Evolutionary conservation across 23 tunicate genomes (phyloP).

Genomic region (Halocynthia aurantium): DNA sequence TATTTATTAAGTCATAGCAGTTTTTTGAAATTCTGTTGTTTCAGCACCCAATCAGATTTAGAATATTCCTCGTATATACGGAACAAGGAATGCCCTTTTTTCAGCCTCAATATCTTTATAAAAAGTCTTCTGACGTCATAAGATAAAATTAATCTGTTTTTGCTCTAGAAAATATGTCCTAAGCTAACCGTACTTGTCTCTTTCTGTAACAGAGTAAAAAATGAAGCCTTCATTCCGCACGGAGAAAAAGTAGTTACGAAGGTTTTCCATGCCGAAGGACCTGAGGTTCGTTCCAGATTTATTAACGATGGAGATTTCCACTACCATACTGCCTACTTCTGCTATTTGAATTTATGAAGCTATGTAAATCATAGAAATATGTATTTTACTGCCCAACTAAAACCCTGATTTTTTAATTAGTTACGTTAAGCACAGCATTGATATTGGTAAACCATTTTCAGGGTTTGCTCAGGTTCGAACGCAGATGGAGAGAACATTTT

Average conservation of each 20-base stretch:
- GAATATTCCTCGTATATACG: too few species aligned
- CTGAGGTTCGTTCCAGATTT: conserved; percentile 15
- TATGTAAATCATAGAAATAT: neutral
- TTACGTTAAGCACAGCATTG: neutral
- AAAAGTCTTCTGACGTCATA: too few species aligned
- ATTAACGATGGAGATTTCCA: neutral
- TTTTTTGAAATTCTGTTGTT: too few species aligned
- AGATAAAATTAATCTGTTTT: too few species aligned
- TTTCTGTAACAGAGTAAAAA: conserved; percentile 25
- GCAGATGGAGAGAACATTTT: conserved; percentile 83
- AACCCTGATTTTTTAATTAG: neutral
- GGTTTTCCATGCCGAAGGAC: conserved; percentile 16
- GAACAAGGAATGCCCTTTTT: too few species aligned
- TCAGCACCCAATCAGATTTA: too few species aligned
- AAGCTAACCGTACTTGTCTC: neutral
- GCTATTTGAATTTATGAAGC: neutral
- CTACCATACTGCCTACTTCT: neutral
- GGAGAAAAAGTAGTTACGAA: conserved; percentile 70
- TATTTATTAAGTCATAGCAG: too few species aligned
- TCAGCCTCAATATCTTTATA: too few species aligned
- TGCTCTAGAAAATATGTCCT: too few species aligned
- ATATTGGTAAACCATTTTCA: conserved; percentile 12
- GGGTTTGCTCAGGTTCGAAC: conserved; percentile 74
- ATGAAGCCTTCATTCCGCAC: conserved; percentile 74
- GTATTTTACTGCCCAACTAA: too few species aligned